Percentiles rank a stretch among this genome's conserved stretches.
phyloP scores from a whole-genome alignment of 2,797 vertebrate species.

The Tympanoctomys barrerae region DNA sequence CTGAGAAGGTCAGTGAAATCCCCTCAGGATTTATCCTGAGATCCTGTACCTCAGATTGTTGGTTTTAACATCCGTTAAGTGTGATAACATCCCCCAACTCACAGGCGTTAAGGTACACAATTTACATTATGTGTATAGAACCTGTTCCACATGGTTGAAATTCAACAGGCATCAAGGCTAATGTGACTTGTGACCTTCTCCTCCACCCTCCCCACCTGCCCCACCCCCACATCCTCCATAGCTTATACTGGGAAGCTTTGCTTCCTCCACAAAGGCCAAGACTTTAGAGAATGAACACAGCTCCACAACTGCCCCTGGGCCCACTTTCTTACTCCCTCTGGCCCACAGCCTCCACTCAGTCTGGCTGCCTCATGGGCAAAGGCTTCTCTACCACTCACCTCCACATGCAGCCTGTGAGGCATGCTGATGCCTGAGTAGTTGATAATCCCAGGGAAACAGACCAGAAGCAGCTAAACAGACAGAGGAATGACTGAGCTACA shows the following conservation, averaged over 20 bases:
- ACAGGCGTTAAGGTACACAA: neutral
- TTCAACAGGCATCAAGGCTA: neutral
- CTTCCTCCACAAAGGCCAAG: neutral
- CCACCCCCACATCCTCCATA: neutral
- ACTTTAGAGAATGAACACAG: neutral
- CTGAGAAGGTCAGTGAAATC: too few species aligned
- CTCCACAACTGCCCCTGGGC: neutral
- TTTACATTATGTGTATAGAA: neutral
- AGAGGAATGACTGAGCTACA: neutral
- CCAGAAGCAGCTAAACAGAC: neutral
- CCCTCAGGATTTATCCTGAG: too few species aligned
- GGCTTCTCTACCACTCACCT: neutral
- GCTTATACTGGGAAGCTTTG: neutral
- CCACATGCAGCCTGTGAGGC: neutral
- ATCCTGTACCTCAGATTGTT: too few species aligned
- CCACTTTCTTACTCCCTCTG: neutral
- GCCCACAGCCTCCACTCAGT: neutral
- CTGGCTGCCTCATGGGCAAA: neutral
- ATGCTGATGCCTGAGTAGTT: neutral
- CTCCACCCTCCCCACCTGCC: neutral
- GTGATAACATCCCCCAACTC: neutral
- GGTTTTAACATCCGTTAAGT: neutral
- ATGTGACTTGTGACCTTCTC: accelerated
- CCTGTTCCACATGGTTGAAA: neutral
- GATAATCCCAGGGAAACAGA: neutral